A percentile compares a stretch with the other conserved stretches of the same genome.
Evolutionary conservation across 2,888 invertebrate species (phyloP).

Genomic region (Tachina lurida): DNA sequence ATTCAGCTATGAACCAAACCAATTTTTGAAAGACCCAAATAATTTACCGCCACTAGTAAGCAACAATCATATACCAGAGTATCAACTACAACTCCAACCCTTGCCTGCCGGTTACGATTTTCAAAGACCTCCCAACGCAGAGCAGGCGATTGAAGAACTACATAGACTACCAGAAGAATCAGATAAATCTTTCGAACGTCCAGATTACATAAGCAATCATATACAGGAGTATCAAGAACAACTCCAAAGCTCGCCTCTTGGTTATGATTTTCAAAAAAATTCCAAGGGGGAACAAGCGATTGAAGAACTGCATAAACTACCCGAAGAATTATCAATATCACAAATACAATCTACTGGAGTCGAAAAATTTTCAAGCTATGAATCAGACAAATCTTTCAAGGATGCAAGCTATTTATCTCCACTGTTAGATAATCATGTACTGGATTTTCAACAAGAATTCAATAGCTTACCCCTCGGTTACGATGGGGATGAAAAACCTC

Average conservation of each 20-base stretch:
- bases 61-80: background rate
- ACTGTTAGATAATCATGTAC: background rate
- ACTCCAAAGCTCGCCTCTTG: conserved; percentile 73
- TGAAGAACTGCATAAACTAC: conserved; percentile 76
- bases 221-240: background rate
- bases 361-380: background rate
- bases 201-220: conserved; percentile 47
- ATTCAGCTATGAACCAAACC: background rate
- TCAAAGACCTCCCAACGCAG: too few relatives aligned
- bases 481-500: conserved; percentile 74
- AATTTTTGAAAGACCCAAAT: conserved; percentile 41
- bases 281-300: conserved; percentile 77
- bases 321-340: conserved; percentile 31
- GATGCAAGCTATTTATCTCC: too few relatives aligned
- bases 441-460: background rate
- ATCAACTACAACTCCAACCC: background rate
- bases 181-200: conserved; percentile 9
- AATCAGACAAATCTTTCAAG: too few relatives aligned
- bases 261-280: conserved; percentile 78
- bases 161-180: background rate
- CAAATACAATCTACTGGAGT: conserved; percentile 14
- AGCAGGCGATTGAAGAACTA: too few relatives aligned
- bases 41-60: conserved; percentile 12
- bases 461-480: conserved; percentile 71
- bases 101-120: too few relatives aligned